Evolutionary conservation across 2,113 vertebrate species (phyloP), one percentile per base, ranked within the genome.

Genomic region (Pao palembangensis): DNA sequence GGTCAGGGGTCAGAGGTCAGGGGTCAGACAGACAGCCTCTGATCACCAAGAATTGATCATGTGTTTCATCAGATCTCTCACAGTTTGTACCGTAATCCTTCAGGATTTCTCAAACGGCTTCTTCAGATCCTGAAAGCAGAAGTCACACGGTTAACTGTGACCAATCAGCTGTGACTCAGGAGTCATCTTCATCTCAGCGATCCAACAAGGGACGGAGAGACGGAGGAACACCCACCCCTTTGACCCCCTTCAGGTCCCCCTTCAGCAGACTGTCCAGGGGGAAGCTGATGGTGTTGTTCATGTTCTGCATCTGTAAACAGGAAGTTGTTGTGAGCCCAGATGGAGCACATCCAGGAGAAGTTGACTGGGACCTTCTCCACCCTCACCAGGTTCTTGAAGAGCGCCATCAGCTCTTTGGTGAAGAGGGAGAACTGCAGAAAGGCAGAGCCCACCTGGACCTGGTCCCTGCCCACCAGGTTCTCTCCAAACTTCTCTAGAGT

Each of bases 201-300:
- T n/a, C n/a, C n/a, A n/a, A n/a, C n/a, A n/a, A n/a, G n/a, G n/a
- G n/a, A n/a, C n/a, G n/a, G 18, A 15, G 5, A 19, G 25, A 4
- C 7, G 25, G 34, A 12, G 34, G 8, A 16, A 6, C 15, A 79
- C 93, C 1, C 90, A 98, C 96, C 93, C 96, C 96, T 87, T 99
- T 99, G 0, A 98, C 93, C 59, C 96, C 96, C 79, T 96, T 98
- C 54, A 99, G 87, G 79, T 99, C 96, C 67, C 96, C 96, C 77
- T 99, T 99, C 78, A 99, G 90, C 88, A 99, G 88, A 69, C 93
- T 97, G 89, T 98, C 96, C 91, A 99, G 84, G 21, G 96, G 96
- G 71, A 99, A 99, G 25, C 92, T 95, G 89, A 99, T 98, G 80
- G 98, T 99, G 88, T 98, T 98, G 90, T 93, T 98, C 96, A 98